Conservation (phyloP, 2,113 vertebrate genomes). For the Galeopterus variegatus region DNA sequence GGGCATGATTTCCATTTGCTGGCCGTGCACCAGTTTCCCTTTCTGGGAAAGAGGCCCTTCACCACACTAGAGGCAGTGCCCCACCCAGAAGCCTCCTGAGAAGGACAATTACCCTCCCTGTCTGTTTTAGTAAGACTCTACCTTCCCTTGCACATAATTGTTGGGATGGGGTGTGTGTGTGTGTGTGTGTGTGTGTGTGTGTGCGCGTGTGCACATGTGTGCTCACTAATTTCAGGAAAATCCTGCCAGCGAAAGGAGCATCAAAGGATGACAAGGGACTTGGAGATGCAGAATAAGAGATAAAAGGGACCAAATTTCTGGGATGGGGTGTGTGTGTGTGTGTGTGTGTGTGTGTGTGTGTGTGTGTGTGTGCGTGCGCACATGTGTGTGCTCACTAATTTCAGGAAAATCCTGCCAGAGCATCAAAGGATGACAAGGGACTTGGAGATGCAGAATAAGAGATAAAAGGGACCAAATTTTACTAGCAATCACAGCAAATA, state of each 20-base stretch:
- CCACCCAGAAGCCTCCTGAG: background rate
- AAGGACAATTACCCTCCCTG: slow-evolving; percentile 3
- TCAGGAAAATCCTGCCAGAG: slow-evolving; percentile 64
- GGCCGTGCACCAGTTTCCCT: background rate
- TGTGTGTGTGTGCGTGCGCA: no score
- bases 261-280: slow-evolving; percentile 80
- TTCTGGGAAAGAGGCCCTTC: background rate
- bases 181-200: background rate
- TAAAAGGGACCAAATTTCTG: slow-evolving; percentile 89
- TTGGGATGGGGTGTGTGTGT: background rate
- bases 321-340: background rate
- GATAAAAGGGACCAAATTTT: slow-evolving; percentile 90
- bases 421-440: slow-evolving; percentile 80
- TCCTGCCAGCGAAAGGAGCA: slow-evolving; percentile 64
- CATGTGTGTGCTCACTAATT: slow-evolving; percentile 20
- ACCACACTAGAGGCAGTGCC: background rate
- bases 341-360: background rate
- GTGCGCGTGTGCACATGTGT: background rate
- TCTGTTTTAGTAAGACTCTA: background rate
- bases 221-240: slow-evolving; percentile 50
- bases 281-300: slow-evolving; percentile 85
- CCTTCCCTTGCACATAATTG: slow-evolving; percentile 34
- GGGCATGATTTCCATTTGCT: background rate
- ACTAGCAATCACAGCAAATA: slow-evolving; percentile 90
- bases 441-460: slow-evolving; percentile 82